Conservation (phyloP, 2,113 vertebrate species). For the Nannobrachium achirus region DNA sequence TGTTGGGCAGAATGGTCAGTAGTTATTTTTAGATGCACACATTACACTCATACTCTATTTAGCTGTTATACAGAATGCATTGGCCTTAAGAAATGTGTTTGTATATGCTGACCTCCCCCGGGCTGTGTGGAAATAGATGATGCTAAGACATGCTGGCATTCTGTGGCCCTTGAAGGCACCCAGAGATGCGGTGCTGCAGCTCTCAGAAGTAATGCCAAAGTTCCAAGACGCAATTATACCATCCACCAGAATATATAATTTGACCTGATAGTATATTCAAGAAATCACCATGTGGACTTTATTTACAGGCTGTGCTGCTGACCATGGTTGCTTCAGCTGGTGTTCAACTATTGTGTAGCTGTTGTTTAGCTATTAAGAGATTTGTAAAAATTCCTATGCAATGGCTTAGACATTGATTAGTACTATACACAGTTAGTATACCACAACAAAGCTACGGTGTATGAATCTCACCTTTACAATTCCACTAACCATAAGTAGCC, state of each 20-base stretch:
- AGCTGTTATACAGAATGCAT: constrained; percentile 38
- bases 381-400: too few relatives aligned
- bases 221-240: constrained; percentile 11
- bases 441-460: too few relatives aligned
- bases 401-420: too few relatives aligned
- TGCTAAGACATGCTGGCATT: constrained; percentile 57
- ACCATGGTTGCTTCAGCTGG: too few relatives aligned
- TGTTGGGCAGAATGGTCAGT: neutral
- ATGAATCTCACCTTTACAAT: too few relatives aligned
- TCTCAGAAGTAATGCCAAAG: constrained; percentile 17
- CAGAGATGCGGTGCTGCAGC: constrained; percentile 5
- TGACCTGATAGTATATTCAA: too few relatives aligned
- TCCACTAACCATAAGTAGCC: too few relatives aligned
- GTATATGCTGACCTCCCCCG: constrained; percentile 58
- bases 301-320: too few relatives aligned
- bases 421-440: too few relatives aligned
- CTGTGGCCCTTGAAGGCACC: constrained; percentile 22
- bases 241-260: neutral
- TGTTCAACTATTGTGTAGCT: too few relatives aligned
- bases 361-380: too few relatives aligned
- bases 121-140: constrained; percentile 66
- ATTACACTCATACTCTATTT: constrained; percentile 35
- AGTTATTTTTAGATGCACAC: constrained; percentile 60
- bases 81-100: constrained; percentile 34
- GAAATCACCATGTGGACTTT: too few relatives aligned